A percentile compares a stretch with the other conserved stretches of the same genome.
Conservation (phyloP, 1,140 invertebrate genomes). For the Trichomalopsis sarcophagae region DNA sequence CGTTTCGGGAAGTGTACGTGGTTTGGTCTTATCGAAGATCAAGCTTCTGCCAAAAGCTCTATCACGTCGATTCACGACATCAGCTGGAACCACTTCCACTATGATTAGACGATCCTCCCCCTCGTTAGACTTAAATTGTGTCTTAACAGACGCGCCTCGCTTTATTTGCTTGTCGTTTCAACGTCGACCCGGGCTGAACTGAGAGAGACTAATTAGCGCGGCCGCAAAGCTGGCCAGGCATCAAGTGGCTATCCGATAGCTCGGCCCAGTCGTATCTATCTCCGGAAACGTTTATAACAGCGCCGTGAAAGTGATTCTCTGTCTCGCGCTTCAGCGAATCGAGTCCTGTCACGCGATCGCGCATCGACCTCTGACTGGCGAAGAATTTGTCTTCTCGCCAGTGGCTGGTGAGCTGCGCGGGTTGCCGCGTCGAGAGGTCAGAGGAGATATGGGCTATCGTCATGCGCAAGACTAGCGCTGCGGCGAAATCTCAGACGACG, state of each 20-base stretch:
- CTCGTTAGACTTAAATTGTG: neutral
- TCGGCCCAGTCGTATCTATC: neutral
- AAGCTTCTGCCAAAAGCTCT: no score
- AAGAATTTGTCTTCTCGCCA: conserved; percentile 9
- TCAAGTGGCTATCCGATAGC: neutral
- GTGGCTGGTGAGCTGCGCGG: neutral
- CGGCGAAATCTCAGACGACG: neutral
- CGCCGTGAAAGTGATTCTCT: neutral
- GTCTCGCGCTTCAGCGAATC: conserved; percentile 23
- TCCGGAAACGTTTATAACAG: neutral
- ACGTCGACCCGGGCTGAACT: neutral
- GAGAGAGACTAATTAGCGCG: conserved; percentile 11
- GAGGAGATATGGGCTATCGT: conserved; percentile 6
- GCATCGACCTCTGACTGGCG: neutral
- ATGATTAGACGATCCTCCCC: no score
- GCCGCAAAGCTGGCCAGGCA: neutral
- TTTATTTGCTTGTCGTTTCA: neutral
- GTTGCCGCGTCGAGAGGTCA: neutral
- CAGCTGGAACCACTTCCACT: no score
- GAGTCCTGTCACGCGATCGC: conserved; percentile 23
- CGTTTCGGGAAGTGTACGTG: no score
- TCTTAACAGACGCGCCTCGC: neutral
- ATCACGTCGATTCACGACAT: no score
- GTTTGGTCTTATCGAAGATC: no score
- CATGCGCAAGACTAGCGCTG: neutral